Conservation (phyloP, 1,140 invertebrate species). For the Polypedilum pembai region DNA sequence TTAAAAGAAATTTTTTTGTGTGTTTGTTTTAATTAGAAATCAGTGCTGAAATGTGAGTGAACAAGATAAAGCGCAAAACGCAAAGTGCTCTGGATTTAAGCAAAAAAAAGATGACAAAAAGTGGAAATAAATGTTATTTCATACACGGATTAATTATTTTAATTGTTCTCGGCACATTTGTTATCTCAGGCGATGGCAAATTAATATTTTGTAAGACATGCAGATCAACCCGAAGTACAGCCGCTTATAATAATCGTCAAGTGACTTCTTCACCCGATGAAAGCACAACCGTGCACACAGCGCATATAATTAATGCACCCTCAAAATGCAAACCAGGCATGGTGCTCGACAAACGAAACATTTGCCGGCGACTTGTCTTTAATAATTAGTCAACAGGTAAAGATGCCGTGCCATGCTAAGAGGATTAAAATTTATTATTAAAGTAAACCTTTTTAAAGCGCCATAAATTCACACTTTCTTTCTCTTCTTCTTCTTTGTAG, state of each 20-base stretch:
- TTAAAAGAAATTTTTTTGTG: conserved; percentile 6
- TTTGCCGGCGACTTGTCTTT: background rate
- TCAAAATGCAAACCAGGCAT: background rate
- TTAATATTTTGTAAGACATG: conserved; percentile 10
- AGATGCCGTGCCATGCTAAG: background rate
- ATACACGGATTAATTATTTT: conserved; percentile 2
- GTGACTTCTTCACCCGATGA: background rate
- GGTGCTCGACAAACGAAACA: background rate
- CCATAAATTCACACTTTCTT: too few relatives aligned
- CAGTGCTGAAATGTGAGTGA: conserved; percentile 11
- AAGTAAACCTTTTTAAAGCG: background rate
- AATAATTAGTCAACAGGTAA: conserved; percentile 27
- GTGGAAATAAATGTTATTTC: background rate
- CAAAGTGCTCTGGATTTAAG: background rate
- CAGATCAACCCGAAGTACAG: background rate
- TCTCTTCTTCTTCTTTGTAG: too few relatives aligned
- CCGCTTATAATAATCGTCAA: background rate
- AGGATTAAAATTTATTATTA: background rate
- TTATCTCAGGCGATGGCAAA: background rate
- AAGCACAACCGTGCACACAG: background rate
- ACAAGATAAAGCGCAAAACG: background rate
- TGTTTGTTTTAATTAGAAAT: conserved; percentile 9
- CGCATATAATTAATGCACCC: conserved; percentile 9
- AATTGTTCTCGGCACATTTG: background rate
- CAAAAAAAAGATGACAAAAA: background rate